Evolutionary conservation across 2,113 vertebrate species (phyloP), one percentile per base, ranked within the genome.

Genomic region (Conger conger): DNA sequence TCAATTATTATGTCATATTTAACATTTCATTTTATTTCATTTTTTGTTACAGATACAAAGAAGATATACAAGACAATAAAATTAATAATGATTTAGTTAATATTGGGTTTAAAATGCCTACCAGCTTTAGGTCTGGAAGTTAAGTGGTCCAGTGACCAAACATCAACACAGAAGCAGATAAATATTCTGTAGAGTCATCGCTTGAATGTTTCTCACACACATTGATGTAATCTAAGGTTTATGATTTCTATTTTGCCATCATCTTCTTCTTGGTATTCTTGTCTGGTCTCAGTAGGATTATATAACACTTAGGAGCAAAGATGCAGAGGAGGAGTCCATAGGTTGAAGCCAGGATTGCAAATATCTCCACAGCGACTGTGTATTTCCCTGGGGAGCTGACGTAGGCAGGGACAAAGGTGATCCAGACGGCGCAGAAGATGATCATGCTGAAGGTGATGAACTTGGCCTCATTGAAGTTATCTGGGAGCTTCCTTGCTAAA

Each of bases 201-300:
- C 33, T 5, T 7, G 38, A 63, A 20, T 73, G 0, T 5, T 68
- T 80, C 16, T 63, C 45, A 50, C 18, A 63, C 68, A 73, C n/a
- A 73, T 2, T 73, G 33, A 73, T 18, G 18, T 40, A 73, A 50
- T 53, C 13, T 33, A 63, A 11, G 3, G 16, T 77, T n/a, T 76
- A 50, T 53, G 1, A 3, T 6, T 57, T 7, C 53, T 86, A 90
- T 89, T 86, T 92, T 1, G 79, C 68, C 89, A 91, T 90, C 84
- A 92, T 86, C 37, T 83, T 81, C 85, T 89, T 93, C 89, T 90
- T 91, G 5, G 86, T 90, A 68, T 92, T 93, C 83, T 88, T 90
- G 16, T 93, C 84, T 83, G 91, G 87, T 77, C 86, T 90, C 11
- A 91, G 79, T 76, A 92, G 68, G 86, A 93, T 88, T 37, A 92